These are phyloP conservation scores for Beris chalybata DNA, from an alignment of 2,888 invertebrate genomes.

Conservation along the genomic window DNA sequence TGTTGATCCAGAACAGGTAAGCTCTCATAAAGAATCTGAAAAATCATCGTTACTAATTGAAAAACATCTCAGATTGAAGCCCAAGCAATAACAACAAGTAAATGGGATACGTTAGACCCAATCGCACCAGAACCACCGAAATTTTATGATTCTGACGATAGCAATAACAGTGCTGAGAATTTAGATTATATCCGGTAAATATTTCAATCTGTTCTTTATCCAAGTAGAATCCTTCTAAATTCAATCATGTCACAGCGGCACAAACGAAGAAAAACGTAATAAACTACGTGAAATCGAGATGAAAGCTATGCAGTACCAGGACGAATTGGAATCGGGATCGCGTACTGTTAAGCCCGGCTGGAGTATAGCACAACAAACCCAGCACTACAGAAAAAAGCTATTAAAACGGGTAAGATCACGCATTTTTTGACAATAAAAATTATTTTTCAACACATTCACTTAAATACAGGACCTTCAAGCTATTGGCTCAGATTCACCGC, in stretches of 20 bases:
- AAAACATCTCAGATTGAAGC: conserved; percentile 61
- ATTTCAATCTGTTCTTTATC: too few relatives aligned
- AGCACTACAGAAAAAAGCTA: conserved; percentile 87
- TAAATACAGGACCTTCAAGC: background rate
- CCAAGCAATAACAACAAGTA: conserved; percentile 83
- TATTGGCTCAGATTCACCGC: conserved; percentile 35
- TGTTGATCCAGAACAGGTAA: conserved; percentile 80
- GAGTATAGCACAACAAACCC: conserved; percentile 79
- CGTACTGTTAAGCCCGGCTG: conserved; percentile 72
- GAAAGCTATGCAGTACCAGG: conserved; percentile 92
- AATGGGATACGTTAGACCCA: conserved; percentile 79
- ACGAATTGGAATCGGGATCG: conserved; percentile 88
- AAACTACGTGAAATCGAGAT: conserved; percentile 91
- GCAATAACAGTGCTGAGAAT: conserved; percentile 43
- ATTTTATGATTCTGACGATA: conserved; percentile 50
- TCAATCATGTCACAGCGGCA: conserved; percentile 55
- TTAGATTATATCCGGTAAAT: conserved; percentile 17
- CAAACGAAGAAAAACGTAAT: conserved; percentile 70
- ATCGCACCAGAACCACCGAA: conserved; percentile 52
- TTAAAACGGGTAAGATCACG: conserved; percentile 72
- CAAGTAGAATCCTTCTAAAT: too few relatives aligned
- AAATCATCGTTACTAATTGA: background rate
- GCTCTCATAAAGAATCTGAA: background rate
- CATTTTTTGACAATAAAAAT: background rate
- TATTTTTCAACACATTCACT: background rate